phyloP scores from a whole-genome alignment of 2,113 vertebrate genomes.

The Emberiza fucata region DNA sequence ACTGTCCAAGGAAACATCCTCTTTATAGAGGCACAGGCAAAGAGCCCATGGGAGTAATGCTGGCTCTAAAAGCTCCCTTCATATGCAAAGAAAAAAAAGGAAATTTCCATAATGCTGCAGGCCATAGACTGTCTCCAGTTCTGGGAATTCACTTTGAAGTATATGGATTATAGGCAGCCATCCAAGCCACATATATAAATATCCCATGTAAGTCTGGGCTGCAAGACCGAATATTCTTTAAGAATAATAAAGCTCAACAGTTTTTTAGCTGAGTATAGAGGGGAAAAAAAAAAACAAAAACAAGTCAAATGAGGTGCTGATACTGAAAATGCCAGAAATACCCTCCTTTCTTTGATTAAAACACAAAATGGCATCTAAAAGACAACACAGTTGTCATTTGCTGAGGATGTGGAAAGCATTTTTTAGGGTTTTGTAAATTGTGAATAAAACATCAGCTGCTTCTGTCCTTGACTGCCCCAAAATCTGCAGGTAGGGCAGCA shows the following conservation, averaged over 20 bases:
- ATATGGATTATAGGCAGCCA: background rate
- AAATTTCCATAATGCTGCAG: background rate
- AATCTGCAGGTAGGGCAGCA: background rate
- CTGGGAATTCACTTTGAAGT: background rate
- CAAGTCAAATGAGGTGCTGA: background rate
- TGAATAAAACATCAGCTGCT: background rate
- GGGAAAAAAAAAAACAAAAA: background rate
- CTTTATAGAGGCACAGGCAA: background rate
- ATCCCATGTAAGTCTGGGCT: background rate
- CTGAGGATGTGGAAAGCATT: background rate
- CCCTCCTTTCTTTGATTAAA: background rate
- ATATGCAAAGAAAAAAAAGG: background rate
- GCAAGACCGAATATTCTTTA: background rate
- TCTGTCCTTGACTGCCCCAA: background rate
- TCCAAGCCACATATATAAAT: background rate
- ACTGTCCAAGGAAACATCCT: background rate
- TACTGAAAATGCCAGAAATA: background rate
- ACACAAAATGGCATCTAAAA: background rate
- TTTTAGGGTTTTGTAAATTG: background rate
- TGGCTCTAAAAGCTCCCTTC: background rate
- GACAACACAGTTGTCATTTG: background rate
- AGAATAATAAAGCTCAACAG: background rate
- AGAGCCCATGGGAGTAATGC: background rate
- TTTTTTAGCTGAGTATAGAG: background rate
- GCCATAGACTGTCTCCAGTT: background rate